These are phyloP conservation scores for Diogma glabrata DNA, from an alignment of 2,888 invertebrate genomes.

Conservation along the genomic window DNA sequence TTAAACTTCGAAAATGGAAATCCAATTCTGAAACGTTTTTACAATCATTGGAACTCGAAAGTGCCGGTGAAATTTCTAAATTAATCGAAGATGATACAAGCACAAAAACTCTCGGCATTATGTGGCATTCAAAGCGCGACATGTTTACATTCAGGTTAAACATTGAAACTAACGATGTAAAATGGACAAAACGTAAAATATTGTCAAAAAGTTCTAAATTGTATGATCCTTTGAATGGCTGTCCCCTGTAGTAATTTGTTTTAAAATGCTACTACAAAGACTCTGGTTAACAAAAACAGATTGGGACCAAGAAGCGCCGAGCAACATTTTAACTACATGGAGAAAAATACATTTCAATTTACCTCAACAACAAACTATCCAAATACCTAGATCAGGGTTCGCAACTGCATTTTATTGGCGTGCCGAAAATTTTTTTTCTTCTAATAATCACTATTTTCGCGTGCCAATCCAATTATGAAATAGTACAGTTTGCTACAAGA, in stretches of 20 bases:
- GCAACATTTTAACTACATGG: neutral
- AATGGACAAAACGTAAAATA: no score
- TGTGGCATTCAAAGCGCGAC: neutral
- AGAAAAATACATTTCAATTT: neutral
- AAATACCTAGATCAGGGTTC: no score
- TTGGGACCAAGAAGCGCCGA: neutral
- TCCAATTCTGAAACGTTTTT: neutral
- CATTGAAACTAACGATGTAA: no score
- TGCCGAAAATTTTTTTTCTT: no score
- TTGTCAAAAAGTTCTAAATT: neutral
- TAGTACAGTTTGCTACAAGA: no score
- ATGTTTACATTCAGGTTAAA: neutral
- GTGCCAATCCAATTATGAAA: no score
- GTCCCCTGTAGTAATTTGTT: neutral
- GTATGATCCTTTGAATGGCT: neutral
- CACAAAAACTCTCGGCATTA: neutral
- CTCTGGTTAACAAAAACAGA: neutral
- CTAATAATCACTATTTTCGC: no score
- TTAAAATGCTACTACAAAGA: neutral
- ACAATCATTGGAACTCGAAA: neutral
- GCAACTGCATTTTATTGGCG: no score
- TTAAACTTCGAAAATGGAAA: no score
- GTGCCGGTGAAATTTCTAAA: neutral
- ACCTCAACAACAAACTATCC: neutral
- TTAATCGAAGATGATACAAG: neutral